phyloP scores from a whole-genome alignment of 2,113 vertebrate genomes.

The Melozone crissalis region DNA sequence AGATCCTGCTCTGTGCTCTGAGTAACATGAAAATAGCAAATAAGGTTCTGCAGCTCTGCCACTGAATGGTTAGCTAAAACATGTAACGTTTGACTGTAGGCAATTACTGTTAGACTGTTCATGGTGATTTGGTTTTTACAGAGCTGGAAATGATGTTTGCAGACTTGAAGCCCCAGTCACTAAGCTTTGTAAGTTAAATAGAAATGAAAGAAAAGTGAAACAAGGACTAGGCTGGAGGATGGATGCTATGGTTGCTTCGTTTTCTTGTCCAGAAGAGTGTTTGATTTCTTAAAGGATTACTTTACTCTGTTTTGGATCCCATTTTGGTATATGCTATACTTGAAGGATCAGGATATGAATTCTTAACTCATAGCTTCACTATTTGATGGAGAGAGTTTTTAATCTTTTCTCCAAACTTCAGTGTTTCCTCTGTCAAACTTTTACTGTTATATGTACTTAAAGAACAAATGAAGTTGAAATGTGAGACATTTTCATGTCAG shows the following conservation, averaged over 20 bases:
- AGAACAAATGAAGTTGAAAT: not conserved
- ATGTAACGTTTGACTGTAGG: not conserved
- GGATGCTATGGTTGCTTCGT: not conserved
- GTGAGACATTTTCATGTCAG: not conserved
- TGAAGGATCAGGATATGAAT: not conserved
- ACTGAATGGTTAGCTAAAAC: not conserved
- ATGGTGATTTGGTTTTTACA: not conserved
- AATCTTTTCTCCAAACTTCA: not conserved
- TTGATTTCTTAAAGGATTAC: not conserved
- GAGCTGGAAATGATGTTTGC: not conserved
- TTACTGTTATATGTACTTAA: not conserved
- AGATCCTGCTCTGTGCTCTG: not conserved
- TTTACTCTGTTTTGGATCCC: not conserved
- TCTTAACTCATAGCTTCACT: not conserved
- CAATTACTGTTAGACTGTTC: not conserved
- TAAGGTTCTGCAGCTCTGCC: not conserved
- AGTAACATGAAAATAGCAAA: not conserved
- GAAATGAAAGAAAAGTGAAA: not conserved
- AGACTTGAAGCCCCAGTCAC: not conserved
- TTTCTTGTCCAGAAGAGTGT: not conserved
- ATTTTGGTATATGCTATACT: not conserved
- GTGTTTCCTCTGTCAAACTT: not conserved
- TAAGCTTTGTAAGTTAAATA: not conserved
- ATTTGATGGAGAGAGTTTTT: not conserved
- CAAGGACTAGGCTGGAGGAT: not conserved